Percentiles rank a stretch among this genome's conserved stretches.
Evolutionary conservation across 2,113 vertebrate genomes (phyloP).

Genomic region (Petromus typicus): DNA sequence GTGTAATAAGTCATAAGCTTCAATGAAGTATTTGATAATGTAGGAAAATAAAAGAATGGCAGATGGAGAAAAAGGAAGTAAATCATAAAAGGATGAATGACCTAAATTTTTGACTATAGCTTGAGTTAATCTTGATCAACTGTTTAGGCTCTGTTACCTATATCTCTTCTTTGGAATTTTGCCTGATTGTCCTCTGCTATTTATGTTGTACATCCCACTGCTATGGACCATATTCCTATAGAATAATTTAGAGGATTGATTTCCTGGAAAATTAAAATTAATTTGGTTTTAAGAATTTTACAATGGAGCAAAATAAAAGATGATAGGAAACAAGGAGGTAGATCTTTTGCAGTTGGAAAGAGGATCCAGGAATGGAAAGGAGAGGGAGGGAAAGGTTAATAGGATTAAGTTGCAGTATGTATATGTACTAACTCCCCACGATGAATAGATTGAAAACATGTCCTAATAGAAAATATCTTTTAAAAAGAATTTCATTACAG

Average conservation of each 20-base stretch:
- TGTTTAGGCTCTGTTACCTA: neutral
- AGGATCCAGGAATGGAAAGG: neutral
- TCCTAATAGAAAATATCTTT: neutral
- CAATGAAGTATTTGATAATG: neutral
- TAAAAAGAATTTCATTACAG: neutral
- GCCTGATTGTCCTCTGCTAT: neutral
- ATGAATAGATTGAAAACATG: neutral
- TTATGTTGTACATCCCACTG: neutral
- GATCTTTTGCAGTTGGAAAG: neutral
- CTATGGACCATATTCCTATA: neutral
- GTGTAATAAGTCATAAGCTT: neutral
- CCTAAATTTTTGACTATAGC: neutral
- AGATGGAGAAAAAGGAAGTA: neutral
- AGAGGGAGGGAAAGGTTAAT: neutral
- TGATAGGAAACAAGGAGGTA: neutral
- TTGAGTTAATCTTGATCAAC: neutral
- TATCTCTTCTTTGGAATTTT: neutral
- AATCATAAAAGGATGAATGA: neutral
- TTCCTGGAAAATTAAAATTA: slow-evolving; percentile 33
- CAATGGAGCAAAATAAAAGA: neutral
- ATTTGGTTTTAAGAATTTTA: slow-evolving; percentile 48
- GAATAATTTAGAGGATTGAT: neutral
- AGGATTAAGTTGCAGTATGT: neutral
- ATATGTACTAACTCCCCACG: neutral
- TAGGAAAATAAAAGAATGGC: neutral